A percentile compares a stretch with the other conserved stretches of the same genome.
Conservation (phyloP, 2,797 vertebrate genomes). For the Alcedo quadribrachys region DNA sequence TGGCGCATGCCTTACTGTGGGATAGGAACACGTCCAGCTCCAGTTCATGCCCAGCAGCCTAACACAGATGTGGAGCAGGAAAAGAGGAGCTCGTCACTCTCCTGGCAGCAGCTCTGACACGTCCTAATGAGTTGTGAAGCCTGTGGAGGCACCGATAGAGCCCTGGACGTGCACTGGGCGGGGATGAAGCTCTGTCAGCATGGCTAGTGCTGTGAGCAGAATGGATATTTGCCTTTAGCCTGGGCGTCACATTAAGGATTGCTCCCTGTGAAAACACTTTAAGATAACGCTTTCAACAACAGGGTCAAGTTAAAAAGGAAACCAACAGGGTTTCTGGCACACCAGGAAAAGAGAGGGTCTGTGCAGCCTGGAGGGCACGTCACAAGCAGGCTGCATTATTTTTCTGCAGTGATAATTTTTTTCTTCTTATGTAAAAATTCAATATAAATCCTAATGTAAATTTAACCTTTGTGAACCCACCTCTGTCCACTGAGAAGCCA, state of each 20-base stretch:
- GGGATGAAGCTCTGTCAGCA: background rate
- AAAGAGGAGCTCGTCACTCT: background rate
- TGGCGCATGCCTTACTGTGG: background rate
- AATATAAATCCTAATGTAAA: background rate
- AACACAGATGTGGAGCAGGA: background rate
- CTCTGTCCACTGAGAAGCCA: background rate
- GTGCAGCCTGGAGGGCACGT: background rate
- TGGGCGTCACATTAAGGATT: background rate
- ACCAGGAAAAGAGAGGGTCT: background rate
- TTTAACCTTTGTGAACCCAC: background rate
- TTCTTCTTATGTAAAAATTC: background rate
- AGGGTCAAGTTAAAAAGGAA: background rate
- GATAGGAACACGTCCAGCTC: background rate
- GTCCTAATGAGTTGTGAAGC: background rate
- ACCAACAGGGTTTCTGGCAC: background rate
- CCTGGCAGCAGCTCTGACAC: background rate
- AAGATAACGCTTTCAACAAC: background rate
- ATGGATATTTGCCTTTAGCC: background rate
- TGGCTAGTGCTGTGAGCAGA: background rate
- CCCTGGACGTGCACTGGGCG: background rate
- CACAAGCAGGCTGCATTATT: background rate
- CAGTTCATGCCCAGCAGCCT: rapidly evolving
- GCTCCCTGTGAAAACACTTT: background rate
- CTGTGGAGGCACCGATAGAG: background rate
- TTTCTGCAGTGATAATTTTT: too few species aligned